Evolutionary conservation across 2,888 invertebrate genomes (phyloP), one percentile per base, ranked within the genome.

Genomic region (Drosophila suboccidentalis): DNA sequence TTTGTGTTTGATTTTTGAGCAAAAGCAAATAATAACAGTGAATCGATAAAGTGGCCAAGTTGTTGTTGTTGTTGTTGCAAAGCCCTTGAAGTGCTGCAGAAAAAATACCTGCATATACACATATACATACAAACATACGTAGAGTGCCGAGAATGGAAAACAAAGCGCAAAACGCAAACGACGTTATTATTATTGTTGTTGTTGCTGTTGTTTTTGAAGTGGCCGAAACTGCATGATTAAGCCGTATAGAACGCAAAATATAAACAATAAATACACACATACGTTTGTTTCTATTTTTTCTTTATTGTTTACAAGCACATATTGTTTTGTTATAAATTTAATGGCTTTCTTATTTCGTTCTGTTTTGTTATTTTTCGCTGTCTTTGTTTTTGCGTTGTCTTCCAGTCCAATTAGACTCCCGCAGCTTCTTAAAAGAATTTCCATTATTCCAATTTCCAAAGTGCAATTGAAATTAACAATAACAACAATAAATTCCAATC

Each of bases 1-100:
- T 61, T 72, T 62, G 69, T 62, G 55, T 59, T 75, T 78, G 61
- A 65, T 81, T 80, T 80, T 83, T 51, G 55, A 29, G 38, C 60
- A 79, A 44, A 72, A 67, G 75, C 65, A 67, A 75, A 75, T 71
- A 80, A 81, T 77, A 82, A 80, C 60, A 39, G 72, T 82, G 78
- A 85, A 84, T 87, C 85, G 80, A 87, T 87, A 84, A 75, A 80
- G 70, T 82, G 71, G 44, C 26, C 36, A 39, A 32, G 15, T 39
- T 67, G 47, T 44, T 66, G 34, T 54, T 67, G 47, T 54, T 55
- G 46, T 41, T 36, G 39, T 46, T 57, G 66, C 51, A 75, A 78
- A 75, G 79, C 78, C 79, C 78, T 78, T 78, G 65, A 79, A 78
- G 75, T 78, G 78, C 67, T 79, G 76, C 68, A 75, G 75, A 75